Conservation (phyloP, 1,140 invertebrate species). For the Papilio polyxenes region DNA sequence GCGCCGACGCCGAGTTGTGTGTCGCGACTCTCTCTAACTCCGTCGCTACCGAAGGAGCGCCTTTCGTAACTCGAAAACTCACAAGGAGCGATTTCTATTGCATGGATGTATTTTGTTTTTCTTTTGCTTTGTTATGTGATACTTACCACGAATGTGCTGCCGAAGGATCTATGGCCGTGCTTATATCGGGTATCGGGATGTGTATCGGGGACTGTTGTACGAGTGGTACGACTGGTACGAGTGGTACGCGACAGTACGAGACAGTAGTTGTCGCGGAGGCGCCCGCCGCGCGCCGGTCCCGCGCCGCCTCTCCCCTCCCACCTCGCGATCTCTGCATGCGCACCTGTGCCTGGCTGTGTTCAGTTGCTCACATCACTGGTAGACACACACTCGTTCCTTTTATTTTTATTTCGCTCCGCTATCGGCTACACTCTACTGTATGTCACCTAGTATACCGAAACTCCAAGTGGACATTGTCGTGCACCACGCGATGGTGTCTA, state of each 20-base stretch:
- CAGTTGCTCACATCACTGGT: slow-evolving; percentile 81
- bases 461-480: slow-evolving; percentile 77
- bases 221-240: slow-evolving; percentile 49
- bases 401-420: slow-evolving; percentile 79
- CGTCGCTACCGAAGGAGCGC: slow-evolving; percentile 62
- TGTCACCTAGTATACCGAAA: slow-evolving; percentile 75
- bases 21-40: slow-evolving; percentile 57
- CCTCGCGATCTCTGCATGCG: slow-evolving; percentile 78
- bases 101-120: slow-evolving; percentile 78
- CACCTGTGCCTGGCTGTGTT: slow-evolving; percentile 80
- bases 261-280: slow-evolving; percentile 59
- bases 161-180: slow-evolving; percentile 67
- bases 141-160: slow-evolving; percentile 70
- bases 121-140: slow-evolving; percentile 80
- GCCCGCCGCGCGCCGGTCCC: slow-evolving; percentile 61
- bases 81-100: slow-evolving; percentile 65
- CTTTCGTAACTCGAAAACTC: slow-evolving; percentile 60
- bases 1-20: slow-evolving; percentile 56
- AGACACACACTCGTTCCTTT: slow-evolving; percentile 76
- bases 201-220: slow-evolving; percentile 63
- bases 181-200: slow-evolving; percentile 52
- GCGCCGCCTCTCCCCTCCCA: slow-evolving; percentile 69
- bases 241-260: slow-evolving; percentile 42
- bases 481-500: slow-evolving; percentile 79
- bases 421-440: slow-evolving; percentile 73